phyloP scores from a whole-genome alignment of 2,888 invertebrate genomes.

The Stenolophus ochropezus region DNA sequence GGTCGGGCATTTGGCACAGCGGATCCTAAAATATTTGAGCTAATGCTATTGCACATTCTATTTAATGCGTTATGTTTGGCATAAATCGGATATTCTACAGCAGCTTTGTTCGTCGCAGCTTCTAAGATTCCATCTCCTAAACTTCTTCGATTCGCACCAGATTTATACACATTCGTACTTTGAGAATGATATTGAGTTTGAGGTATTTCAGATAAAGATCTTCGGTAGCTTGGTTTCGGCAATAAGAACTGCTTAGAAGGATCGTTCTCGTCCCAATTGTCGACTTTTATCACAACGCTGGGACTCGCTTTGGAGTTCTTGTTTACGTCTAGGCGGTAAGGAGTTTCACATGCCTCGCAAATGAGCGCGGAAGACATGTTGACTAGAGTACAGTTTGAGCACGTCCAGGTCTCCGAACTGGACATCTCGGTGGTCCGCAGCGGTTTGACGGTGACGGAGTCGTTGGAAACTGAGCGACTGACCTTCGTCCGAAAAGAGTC shows the following conservation, averaged over 20 bases:
- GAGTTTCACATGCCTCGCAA: conserved; percentile 86
- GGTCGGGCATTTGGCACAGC: conserved; percentile 49
- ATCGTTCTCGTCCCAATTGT: conserved; percentile 73
- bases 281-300: conserved; percentile 73
- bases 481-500: conserved; percentile 73
- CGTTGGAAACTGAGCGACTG: conserved; percentile 80
- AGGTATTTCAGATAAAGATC: conserved; percentile 74
- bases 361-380: conserved; percentile 80
- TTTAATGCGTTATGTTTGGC: conserved; percentile 49
- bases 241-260: conserved; percentile 64
- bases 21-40: conserved; percentile 57
- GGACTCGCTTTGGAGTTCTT: conserved; percentile 71
- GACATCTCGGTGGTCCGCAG: conserved; percentile 27
- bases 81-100: conserved; percentile 61
- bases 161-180: conserved; percentile 66
- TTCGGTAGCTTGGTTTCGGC: conserved; percentile 72
- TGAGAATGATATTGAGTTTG: conserved; percentile 67
- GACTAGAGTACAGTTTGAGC: conserved; percentile 84
- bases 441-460: conserved; percentile 72
- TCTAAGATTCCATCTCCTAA: conserved; percentile 68
- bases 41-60: conserved; percentile 57
- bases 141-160: conserved; percentile 70
- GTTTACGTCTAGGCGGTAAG: conserved; percentile 72
- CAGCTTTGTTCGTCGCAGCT: conserved; percentile 69
- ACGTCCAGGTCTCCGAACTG: conserved; percentile 78